Conservation (phyloP, 2,113 vertebrate species). For the Stigmatopora nigra region DNA sequence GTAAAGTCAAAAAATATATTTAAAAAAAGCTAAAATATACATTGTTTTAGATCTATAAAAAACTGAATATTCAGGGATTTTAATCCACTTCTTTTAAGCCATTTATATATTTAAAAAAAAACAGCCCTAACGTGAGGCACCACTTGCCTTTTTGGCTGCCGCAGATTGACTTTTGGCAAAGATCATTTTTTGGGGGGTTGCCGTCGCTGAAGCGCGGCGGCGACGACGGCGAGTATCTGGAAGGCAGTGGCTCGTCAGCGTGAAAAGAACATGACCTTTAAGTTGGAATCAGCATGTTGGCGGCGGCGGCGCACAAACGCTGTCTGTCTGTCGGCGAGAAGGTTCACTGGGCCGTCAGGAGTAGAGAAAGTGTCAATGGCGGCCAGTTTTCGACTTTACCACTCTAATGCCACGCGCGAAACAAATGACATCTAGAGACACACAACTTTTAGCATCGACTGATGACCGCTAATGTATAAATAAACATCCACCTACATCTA, state of each 20-base stretch:
- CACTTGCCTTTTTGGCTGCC: no score
- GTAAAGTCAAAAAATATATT: no score
- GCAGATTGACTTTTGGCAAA: neutral
- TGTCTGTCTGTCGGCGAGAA: slow-evolving; percentile 81
- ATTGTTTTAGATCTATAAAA: no score
- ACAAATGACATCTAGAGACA: slow-evolving; percentile 23
- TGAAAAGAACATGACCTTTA: slow-evolving; percentile 99
- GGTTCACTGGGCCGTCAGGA: slow-evolving; percentile 81
- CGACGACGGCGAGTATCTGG: slow-evolving; percentile 68
- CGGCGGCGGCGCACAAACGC: slow-evolving; percentile 97
- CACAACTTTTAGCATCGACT: neutral
- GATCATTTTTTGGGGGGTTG: neutral
- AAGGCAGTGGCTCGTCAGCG: slow-evolving; percentile 92
- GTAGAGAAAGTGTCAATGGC: slow-evolving; percentile 71
- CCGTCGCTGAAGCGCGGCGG: neutral
- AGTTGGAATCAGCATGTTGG: slow-evolving; percentile 99
- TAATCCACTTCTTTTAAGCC: no score
- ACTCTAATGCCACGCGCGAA: slow-evolving; percentile 40
- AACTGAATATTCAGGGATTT: no score
- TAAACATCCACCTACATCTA: neutral
- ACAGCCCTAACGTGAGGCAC: no score
- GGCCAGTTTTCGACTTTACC: slow-evolving; percentile 49
- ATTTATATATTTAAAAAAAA: no score
- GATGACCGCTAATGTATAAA: neutral
- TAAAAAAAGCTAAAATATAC: no score